phyloP scores from a whole-genome alignment of 2,888 invertebrate species.

The Clistopyga incitator region DNA sequence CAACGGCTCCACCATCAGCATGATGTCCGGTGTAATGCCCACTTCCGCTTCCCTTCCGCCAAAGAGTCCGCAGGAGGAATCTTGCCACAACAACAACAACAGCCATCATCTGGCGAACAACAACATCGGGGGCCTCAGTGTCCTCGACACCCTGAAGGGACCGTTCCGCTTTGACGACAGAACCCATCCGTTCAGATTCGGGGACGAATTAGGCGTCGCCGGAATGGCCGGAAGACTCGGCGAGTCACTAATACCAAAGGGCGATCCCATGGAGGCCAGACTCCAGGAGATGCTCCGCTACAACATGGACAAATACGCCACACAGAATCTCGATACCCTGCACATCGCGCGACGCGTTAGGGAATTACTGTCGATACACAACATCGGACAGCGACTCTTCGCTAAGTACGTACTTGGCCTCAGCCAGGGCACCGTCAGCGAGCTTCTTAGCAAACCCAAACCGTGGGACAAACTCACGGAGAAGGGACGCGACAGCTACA shows the following conservation, averaged over 20 bases:
- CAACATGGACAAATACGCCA: conserved; percentile 98
- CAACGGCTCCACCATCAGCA: conserved; percentile 64
- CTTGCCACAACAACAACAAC: conserved; percentile 83
- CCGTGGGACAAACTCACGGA: conserved; percentile 99
- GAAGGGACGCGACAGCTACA: conserved; percentile 99
- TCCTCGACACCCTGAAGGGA: conserved; percentile 86
- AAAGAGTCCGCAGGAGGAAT: conserved; percentile 85
- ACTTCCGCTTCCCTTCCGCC: conserved; percentile 81
- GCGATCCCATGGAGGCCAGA: conserved; percentile 96
- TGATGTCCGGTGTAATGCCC: conserved; percentile 75
- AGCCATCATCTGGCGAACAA: conserved; percentile 84
- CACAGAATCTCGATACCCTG: conserved; percentile 97
- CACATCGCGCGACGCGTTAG: conserved; percentile 96
- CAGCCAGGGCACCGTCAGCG: conserved; percentile 99
- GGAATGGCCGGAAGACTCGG: conserved; percentile 93
- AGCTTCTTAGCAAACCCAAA: conserved; percentile 98
- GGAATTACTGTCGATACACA: conserved; percentile 97
- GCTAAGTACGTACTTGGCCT: conserved; percentile 99
- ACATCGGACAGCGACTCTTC: conserved; percentile 99
- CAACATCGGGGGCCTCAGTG: conserved; percentile 83
- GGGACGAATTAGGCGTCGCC: conserved; percentile 93
- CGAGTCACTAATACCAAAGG: conserved; percentile 96
- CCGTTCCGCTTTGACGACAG: conserved; percentile 94
- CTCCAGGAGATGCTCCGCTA: conserved; percentile 97
- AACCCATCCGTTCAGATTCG: conserved; percentile 92